Evolutionary conservation across 1,140 invertebrate species (phyloP), one percentile per base, ranked within the genome.

Genomic region (Triops cancriformis): DNA sequence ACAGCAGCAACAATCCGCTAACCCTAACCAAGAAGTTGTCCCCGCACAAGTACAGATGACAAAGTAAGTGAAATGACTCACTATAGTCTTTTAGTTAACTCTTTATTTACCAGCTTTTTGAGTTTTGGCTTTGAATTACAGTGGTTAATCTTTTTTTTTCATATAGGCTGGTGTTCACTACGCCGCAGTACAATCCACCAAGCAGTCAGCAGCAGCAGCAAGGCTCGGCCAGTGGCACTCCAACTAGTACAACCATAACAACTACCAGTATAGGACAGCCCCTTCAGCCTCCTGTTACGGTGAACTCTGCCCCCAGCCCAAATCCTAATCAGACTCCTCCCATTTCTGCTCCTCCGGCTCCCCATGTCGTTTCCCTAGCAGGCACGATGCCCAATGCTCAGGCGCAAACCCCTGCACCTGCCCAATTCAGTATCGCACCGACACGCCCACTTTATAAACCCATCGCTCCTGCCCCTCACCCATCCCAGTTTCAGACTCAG

Each of bases 211-310:
- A 64, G 18, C 23, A 64, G 18, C 23, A 64, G 5, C 18, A 64
- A n/a, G n/a, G 51, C 23, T 64, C 51, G 0, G 23, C 74, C 76
- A 74, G 26, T 26, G 51, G 75, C 45, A 41, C 43, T 26, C 73
- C 73, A 31, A 18, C 76, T 23, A n/a, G 73, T 80, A 72, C 80
- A 80, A 42, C 74, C 72, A 26, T 76, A 78, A 72, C 76, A 73
- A 75, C 51, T 77, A 11, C 76, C 80, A 26, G 41, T 79, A 85
- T 85, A 26, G 86, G 87, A 31, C 81, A 87, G 72, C 86, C 86
- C 0, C 87, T 89, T 18, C 87, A 87, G 86, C 86, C 87, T 7
- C 87, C 88, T 3, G 87, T 87, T 10, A 88, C 87, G 0, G 87
- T 88, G 83, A 84, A 81, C 79, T 78, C 82, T 37, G 75, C 83